phyloP scores from a whole-genome alignment of 2,797 vertebrate genomes.

The Pristis pectinata region DNA sequence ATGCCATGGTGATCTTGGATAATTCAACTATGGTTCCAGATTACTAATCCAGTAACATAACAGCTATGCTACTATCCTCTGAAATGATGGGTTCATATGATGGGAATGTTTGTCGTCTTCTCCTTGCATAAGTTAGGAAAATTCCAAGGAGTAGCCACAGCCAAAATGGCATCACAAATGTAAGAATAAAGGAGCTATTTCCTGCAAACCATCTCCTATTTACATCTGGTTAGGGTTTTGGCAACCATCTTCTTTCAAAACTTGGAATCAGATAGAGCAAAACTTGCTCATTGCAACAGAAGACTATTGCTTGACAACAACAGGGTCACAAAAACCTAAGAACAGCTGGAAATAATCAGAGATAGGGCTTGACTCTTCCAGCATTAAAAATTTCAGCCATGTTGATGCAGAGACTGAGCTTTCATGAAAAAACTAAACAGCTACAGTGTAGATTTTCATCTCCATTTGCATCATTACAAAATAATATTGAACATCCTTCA shows the following conservation, averaged over 20 bases:
- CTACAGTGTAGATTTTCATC: neutral
- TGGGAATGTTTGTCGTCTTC: constrained; percentile 35
- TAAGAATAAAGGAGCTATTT: constrained; percentile 50
- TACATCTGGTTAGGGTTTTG: constrained; percentile 49
- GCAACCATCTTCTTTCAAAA: constrained; percentile 38
- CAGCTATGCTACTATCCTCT: no score
- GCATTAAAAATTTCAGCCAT: constrained; percentile 15
- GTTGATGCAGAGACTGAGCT: neutral
- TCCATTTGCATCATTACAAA: neutral
- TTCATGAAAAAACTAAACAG: neutral
- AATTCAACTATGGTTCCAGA: no score
- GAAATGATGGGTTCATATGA: neutral
- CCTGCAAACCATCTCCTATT: constrained; percentile 46
- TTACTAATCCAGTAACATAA: no score
- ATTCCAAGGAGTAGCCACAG: constrained; percentile 37
- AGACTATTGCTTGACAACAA: constrained; percentile 10
- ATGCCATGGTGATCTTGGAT: no score
- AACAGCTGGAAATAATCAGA: constrained; percentile 27
- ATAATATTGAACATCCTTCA: neutral
- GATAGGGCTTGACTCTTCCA: neutral
- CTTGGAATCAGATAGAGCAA: neutral
- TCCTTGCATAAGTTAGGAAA: constrained; percentile 45
- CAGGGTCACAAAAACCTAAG: constrained; percentile 27
- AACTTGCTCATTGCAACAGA: neutral
- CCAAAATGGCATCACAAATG: constrained; percentile 45